Evolutionary conservation across 1,140 invertebrate species (phyloP).

Genomic region (Formica exsecta): DNA sequence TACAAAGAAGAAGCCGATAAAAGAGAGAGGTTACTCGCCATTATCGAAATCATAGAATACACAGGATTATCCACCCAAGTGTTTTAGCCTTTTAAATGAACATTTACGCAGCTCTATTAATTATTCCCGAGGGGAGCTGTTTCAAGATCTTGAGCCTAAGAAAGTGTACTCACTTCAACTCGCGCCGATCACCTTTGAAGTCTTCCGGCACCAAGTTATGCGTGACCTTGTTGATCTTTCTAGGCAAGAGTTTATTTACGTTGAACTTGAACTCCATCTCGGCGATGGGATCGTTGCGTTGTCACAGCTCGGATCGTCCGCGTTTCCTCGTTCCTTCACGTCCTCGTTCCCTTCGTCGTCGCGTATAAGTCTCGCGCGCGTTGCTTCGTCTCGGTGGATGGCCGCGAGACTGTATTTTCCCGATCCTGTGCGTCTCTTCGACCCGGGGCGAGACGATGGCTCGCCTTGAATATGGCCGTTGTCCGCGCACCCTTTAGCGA

Average conservation of each 20-base stretch:
- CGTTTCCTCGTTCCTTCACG: neutral
- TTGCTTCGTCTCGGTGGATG: neutral
- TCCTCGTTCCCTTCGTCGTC: neutral
- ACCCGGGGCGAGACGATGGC: constrained; percentile 11
- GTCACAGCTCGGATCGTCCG: constrained; percentile 2
- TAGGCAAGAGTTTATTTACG: constrained; percentile 87
- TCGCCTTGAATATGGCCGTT: constrained; percentile 73
- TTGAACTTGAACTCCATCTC: constrained; percentile 89
- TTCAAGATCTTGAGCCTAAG: neutral
- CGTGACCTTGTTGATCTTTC: constrained; percentile 88
- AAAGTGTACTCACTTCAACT: constrained; percentile 86
- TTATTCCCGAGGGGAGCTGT: neutral
- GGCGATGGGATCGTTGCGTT: neutral
- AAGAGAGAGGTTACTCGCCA: neutral
- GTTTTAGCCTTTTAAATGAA: neutral
- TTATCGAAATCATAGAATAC: neutral
- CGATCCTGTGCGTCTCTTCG: constrained; percentile 28
- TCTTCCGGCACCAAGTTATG: constrained; percentile 88
- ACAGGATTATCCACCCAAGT: no score
- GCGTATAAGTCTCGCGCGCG: neutral
- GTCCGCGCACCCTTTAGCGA: constrained; percentile 65
- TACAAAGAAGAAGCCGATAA: no score
- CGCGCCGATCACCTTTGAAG: constrained; percentile 88
- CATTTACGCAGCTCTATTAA: constrained; percentile 10
- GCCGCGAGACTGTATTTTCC: constrained; percentile 50